phyloP scores from a whole-genome alignment of 2,797 vertebrate genomes.

The Phalanger gymnotis region DNA sequence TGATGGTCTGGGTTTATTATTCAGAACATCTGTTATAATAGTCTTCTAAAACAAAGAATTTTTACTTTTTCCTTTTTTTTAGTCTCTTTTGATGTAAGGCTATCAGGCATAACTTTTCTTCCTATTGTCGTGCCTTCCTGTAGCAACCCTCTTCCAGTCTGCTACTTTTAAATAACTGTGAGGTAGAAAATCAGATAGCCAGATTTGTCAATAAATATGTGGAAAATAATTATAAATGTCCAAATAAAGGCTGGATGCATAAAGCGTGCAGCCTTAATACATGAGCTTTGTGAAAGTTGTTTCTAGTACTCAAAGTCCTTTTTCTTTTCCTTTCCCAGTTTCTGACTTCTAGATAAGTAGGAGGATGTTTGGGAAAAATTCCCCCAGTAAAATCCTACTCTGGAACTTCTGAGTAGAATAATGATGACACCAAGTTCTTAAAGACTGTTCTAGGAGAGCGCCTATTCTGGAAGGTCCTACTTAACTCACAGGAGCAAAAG shows the following conservation, averaged over 20 bases:
- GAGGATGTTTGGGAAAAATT: not conserved
- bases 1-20: not conserved
- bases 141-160: not conserved
- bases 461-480: not conserved
- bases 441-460: not conserved
- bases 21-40: not conserved
- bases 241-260: not conserved
- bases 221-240: not conserved
- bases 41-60: not conserved
- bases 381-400: not conserved
- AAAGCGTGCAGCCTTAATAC: too few species aligned
- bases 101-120: not conserved
- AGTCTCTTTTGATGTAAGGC: not conserved
- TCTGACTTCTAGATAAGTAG: slow-evolving; percentile 30
- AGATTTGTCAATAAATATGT: not conserved
- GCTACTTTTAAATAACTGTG: not conserved
- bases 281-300: not conserved
- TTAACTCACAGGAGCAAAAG: not conserved
- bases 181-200: not conserved
- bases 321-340: not conserved
- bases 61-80: not conserved
- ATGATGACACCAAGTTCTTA: not conserved
- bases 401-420: not conserved
- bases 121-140: not conserved
- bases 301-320: not conserved